Conservation (phyloP, 1,140 invertebrate genomes). For the Onthophagus taurus region DNA sequence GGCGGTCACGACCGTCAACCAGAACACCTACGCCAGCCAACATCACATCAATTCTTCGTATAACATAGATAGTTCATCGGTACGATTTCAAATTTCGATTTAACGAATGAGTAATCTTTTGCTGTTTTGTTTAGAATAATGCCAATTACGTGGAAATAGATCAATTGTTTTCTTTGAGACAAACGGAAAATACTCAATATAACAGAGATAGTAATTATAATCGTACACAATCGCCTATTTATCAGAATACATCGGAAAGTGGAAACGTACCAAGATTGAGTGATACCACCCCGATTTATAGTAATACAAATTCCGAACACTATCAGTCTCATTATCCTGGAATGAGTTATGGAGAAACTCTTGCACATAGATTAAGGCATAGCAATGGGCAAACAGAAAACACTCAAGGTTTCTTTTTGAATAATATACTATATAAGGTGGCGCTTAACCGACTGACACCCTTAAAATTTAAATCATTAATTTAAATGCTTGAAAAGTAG, state of each 20-base stretch:
- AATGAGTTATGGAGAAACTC: slow-evolving; percentile 38
- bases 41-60: slow-evolving; percentile 45
- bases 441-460: too few species aligned
- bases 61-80: slow-evolving; percentile 43
- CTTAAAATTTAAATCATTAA: too few species aligned
- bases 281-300: slow-evolving; percentile 35
- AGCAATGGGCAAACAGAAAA: slow-evolving; percentile 41
- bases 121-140: slow-evolving; percentile 30
- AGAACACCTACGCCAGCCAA: slow-evolving; percentile 51
- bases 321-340: slow-evolving; percentile 27
- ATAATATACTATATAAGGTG: neutral
- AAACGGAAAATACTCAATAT: slow-evolving; percentile 26
- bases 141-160: slow-evolving; percentile 47
- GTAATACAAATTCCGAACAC: slow-evolving; percentile 30
- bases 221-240: slow-evolving; percentile 34
- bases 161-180: slow-evolving; percentile 41
- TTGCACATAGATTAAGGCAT: slow-evolving; percentile 44
- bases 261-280: slow-evolving; percentile 13
- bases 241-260: slow-evolving; percentile 35
- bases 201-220: slow-evolving; percentile 27
- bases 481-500: too few species aligned
- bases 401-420: slow-evolving; percentile 39
- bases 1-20: slow-evolving; percentile 21
- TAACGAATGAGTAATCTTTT: too few species aligned
- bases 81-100: slow-evolving; percentile 21